Base-by-base conservation (phyloP, 2,888 invertebrate genomes). In the Diplolepis rosae region DNA sequence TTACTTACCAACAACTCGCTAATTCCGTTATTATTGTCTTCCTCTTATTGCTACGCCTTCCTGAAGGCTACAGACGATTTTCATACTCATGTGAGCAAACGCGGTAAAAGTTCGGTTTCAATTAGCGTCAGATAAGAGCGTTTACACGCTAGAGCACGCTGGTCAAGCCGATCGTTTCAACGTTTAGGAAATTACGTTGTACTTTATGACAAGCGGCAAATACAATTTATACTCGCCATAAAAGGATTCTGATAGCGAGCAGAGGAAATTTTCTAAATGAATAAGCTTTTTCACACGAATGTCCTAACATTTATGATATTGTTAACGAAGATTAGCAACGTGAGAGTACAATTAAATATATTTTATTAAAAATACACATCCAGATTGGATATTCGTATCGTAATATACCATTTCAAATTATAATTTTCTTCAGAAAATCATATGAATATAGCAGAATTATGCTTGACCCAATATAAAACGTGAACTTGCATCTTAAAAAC, bases 71-170 rank as follows among this genome's bases (percentile, higher is more conserved):
- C n/a, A 9, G 15, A 42, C 39, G 24, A 42, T 61, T 61, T 61
- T 27, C 27, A 27, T 39, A 27, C 39, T 61, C 15, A 39, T 42
- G 24, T 61, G 27, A 61, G 61, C 39, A 61, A 39, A 61, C n/a
- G 39, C 35, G 61, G 35, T 61, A 61, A 61, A 61, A 61, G 39
- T 61, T 61, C 61, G 22, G 24, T 39, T 61, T 39, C 61, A 61
- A 61, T 61, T 61, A 61, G 61, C 61, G 39, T 61, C n/a, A 39
- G 39, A 61, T 61, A 61, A 42, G 61, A 61, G 27, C 61, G 24
- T 61, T 61, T 42, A 42, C 39, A 61, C 39, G 61, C 61, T 56
- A 56, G 56, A 22, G 35, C 56, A 56, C 56, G 13, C 56, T 32
- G 56, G 32, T 61, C 39, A 42, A 61, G 39, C 61, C 39, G 15